Evolutionary conservation across 2,888 invertebrate genomes (phyloP).

Genomic region (Mamestra brassicae): DNA sequence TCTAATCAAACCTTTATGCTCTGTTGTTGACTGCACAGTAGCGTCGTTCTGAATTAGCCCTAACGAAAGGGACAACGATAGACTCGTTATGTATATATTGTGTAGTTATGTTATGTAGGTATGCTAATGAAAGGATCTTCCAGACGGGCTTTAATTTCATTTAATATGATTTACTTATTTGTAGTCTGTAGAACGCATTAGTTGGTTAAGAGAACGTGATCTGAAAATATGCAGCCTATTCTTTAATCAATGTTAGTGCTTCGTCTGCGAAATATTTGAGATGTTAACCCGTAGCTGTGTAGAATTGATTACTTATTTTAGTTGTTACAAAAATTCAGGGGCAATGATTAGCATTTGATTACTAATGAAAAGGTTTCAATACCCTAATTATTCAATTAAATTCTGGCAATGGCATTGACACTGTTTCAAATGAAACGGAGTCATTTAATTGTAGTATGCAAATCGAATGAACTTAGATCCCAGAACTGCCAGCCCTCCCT

Average conservation of each 20-base stretch:
- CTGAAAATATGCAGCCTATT: constrained; percentile 12
- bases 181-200: background rate
- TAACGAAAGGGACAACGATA: constrained; percentile 32
- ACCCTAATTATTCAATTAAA: constrained; percentile 29
- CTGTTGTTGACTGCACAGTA: constrained; percentile 18
- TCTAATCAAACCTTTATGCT: constrained; percentile 44
- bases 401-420: constrained; percentile 58
- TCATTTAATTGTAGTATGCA: constrained; percentile 15
- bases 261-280: constrained; percentile 1
- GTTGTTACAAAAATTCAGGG: background rate
- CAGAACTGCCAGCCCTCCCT: too few species aligned
- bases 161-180: constrained; percentile 22
- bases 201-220: constrained; percentile 13
- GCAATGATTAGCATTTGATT: constrained; percentile 5
- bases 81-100: too few species aligned
- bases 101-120: too few species aligned
- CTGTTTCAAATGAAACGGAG: constrained; percentile 24
- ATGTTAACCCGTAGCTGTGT: background rate
- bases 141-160: constrained; percentile 28
- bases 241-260: constrained; percentile 3
- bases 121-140: constrained; percentile 36
- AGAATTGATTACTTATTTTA: background rate
- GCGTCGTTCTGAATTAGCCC: constrained; percentile 28
- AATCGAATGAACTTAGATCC: constrained; percentile 12
- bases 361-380: constrained; percentile 20